These are phyloP conservation scores for Salticus scenicus DNA, from an alignment of 2,888 invertebrate species.

Conservation along the genomic window DNA sequence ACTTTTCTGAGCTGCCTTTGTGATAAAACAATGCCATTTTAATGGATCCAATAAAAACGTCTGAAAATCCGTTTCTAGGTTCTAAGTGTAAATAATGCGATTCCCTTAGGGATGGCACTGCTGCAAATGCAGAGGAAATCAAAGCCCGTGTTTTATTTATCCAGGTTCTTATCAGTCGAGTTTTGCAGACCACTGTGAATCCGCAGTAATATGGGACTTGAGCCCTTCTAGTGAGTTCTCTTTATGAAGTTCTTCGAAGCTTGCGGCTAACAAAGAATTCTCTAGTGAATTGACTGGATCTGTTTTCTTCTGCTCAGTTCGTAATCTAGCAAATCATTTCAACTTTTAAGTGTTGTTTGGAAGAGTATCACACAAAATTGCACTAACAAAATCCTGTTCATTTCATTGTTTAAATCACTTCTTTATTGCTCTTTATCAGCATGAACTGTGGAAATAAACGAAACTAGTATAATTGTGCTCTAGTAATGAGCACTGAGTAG, in stretches of 20 bases:
- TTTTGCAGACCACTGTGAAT: slow-evolving; percentile 46
- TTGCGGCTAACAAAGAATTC: slow-evolving; percentile 55
- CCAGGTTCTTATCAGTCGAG: slow-evolving; percentile 59
- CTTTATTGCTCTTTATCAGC: too few species aligned
- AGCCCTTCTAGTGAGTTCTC: slow-evolving; percentile 46
- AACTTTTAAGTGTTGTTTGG: slow-evolving; percentile 45
- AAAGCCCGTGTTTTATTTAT: slow-evolving; percentile 67
- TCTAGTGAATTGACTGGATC: slow-evolving; percentile 50
- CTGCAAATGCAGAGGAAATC: slow-evolving; percentile 65
- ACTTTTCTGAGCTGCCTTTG: too few species aligned
- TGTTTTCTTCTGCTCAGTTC: slow-evolving; percentile 13
- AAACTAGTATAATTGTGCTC: too few species aligned
- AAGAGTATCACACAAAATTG: slow-evolving; percentile 48
- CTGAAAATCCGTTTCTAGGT: slow-evolving; percentile 25
- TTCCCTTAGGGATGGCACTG: slow-evolving; percentile 14
- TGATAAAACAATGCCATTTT: slow-evolving; percentile 15
- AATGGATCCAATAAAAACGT: slow-evolving; percentile 9
- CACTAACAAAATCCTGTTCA: slow-evolving; percentile 49
- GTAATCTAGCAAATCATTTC: slow-evolving; percentile 26
- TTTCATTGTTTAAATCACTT: background rate
- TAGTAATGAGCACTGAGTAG: too few species aligned
- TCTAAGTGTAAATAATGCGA: slow-evolving; percentile 56
- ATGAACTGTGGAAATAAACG: too few species aligned
- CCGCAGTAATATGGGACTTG: slow-evolving; percentile 57
- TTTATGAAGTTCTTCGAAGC: slow-evolving; percentile 55